Base-by-base conservation (phyloP, 2,888 invertebrate genomes). In the Parelbella ahira region DNA sequence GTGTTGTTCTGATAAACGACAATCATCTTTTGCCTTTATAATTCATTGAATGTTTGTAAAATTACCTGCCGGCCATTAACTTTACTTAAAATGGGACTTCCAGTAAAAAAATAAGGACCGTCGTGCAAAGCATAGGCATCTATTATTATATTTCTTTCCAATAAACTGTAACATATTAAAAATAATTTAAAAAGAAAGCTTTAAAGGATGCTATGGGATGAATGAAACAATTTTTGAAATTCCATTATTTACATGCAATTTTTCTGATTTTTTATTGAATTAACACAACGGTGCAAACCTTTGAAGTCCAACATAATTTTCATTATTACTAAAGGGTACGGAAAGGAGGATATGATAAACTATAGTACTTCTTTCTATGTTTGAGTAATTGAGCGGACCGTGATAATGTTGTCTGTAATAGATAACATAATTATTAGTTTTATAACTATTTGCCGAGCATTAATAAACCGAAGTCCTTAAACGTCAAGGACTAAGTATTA, bases 31-130 rank as follows among this genome's bases (percentile, higher is more conserved):
- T n/a, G n/a, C n/a, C n/a, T n/a, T n/a, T n/a, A n/a, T n/a, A n/a
- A n/a, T n/a, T 15, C 15, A 15, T 15, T 15, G 11, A 12, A 25
- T 2, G 7, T 27, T 13, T 13, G 6, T 27, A 5, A 15, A 18
- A 13, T 25, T 48, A 72, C 75, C 56, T 80, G 79, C 36, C 79
- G 55, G 20, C 72, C 69, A n/a, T 62, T 71, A 1, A 78, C 49
- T 15, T 54, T 56, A 2, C 60, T 66, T 3, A 39, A 27, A 28
- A 50, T 44, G 43, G 52, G 50, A 9, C 57, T 36, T 5, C 38
- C 37, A 5, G 36, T 8, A 7, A 47, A 47, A 38, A 54, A 56
- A 23, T 54, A 54, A 5, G 56, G 56, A 1, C 58, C 58, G 24
- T 58, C 58, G 27, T 58, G 58, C 20, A 58, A 37, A 2, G 58